A percentile compares a stretch with the other conserved stretches of the same genome.
These are phyloP conservation scores for Centroberyx gerrardi DNA, from an alignment of 2,797 vertebrate species.

Conservation along the genomic window DNA sequence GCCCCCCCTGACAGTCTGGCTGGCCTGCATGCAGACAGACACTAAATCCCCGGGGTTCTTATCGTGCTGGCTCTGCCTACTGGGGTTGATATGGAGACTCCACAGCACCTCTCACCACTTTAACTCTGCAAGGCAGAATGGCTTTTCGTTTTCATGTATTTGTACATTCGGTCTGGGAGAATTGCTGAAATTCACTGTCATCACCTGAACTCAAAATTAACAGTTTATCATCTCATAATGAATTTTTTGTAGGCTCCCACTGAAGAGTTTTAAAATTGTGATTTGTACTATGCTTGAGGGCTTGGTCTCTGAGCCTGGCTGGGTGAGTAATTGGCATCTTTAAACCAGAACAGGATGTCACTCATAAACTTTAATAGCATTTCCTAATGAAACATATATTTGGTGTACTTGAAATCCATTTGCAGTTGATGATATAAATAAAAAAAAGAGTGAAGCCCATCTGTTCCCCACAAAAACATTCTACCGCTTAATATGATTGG, in stretches of 20 bases:
- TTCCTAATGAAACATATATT: conserved; percentile 4
- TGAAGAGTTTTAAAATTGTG: not conserved
- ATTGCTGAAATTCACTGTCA: no score
- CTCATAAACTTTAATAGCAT: conserved; percentile 7
- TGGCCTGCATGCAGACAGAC: conserved; percentile 31
- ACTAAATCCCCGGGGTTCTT: conserved; percentile 17
- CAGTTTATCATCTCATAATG: not conserved
- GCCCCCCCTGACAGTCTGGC: conserved; percentile 32
- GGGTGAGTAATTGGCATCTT: not conserved
- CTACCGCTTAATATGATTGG: no score
- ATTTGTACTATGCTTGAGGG: not conserved
- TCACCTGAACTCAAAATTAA: not conserved
- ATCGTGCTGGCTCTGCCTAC: not conserved
- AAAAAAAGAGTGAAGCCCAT: not conserved
- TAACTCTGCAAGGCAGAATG: not conserved
- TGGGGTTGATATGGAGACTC: conserved; percentile 2
- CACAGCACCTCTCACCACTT: not conserved
- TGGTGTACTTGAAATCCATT: conserved; percentile 13
- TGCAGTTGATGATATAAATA: not conserved
- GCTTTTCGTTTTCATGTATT: not conserved
- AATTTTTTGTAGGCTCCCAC: not conserved
- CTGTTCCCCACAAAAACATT: no score
- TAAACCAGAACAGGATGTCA: not conserved
- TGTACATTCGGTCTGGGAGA: not conserved
- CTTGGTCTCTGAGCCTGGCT: not conserved